phyloP scores from a whole-genome alignment of 1,140 invertebrate genomes.

The Coelopa frigida region DNA sequence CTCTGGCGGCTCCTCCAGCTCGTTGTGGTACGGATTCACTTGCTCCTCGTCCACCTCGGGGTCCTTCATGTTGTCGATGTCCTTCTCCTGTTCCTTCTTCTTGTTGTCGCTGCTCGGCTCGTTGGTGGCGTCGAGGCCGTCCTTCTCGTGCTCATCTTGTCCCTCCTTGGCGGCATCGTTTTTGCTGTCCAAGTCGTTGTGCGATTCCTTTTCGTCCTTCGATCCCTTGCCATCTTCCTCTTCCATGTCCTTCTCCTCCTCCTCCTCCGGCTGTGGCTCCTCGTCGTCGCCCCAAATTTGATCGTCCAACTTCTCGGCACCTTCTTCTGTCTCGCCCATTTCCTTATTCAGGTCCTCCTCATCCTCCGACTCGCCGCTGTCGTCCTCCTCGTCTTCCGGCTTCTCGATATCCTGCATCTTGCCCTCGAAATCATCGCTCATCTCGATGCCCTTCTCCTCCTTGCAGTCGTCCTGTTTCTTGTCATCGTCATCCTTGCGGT shows the following conservation, averaged over 20 bases:
- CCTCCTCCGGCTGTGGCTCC: slow-evolving; percentile 60
- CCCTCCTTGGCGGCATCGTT: slow-evolving; percentile 49
- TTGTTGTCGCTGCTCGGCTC: slow-evolving; percentile 33
- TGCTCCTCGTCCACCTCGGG: slow-evolving; percentile 74
- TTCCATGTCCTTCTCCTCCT: slow-evolving; percentile 52
- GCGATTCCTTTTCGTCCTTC: slow-evolving; percentile 60
- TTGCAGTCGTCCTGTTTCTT: slow-evolving; percentile 71
- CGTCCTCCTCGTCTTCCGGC: slow-evolving; percentile 53
- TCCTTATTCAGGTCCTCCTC: slow-evolving; percentile 81
- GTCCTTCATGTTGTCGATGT: slow-evolving; percentile 56
- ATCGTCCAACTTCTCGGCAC: slow-evolving; percentile 69
- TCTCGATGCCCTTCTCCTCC: slow-evolving; percentile 72
- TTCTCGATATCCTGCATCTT: slow-evolving; percentile 72
- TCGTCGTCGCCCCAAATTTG: slow-evolving; percentile 86
- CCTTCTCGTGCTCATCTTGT: slow-evolving; percentile 48
- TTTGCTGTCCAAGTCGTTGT: slow-evolving; percentile 56
- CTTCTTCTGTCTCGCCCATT: slow-evolving; percentile 88
- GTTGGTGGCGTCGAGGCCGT: slow-evolving; percentile 43
- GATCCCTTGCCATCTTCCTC: slow-evolving; percentile 62
- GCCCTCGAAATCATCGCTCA: slow-evolving; percentile 52
- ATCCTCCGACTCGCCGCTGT: slow-evolving; percentile 58
- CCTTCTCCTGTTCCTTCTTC: slow-evolving; percentile 36
- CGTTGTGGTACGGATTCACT: slow-evolving; percentile 77
- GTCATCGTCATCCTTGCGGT: slow-evolving; percentile 49
- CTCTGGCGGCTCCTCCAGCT: slow-evolving; percentile 64